phyloP scores from a whole-genome alignment of 2,888 invertebrate genomes.

The Epinotia ramella region DNA sequence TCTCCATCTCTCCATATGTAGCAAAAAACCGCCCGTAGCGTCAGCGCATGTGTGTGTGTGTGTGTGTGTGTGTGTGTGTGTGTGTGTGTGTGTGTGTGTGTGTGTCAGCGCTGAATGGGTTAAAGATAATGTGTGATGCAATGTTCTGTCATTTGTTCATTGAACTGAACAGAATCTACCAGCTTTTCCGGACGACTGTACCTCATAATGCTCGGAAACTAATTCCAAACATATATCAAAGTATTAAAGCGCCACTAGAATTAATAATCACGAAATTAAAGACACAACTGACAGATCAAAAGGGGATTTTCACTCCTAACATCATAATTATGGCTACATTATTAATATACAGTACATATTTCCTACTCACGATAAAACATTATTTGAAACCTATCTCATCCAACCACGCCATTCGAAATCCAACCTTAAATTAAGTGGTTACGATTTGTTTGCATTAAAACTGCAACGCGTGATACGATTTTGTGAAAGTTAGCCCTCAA shows the following conservation, averaged over 20 bases:
- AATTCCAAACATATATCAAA: not conserved
- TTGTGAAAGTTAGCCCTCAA: not conserved
- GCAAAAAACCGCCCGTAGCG: too few relatives aligned
- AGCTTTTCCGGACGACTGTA: slow-evolving; percentile 1
- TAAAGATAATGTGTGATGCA: too few relatives aligned
- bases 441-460: not conserved
- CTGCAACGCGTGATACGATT: not conserved
- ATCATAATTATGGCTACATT: slow-evolving; percentile 36
- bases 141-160: not conserved
- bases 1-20: too few relatives aligned
- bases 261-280: slow-evolving; percentile 58
- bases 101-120: too few relatives aligned
- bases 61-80: too few relatives aligned
- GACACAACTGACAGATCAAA: slow-evolving; percentile 57
- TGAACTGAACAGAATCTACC: not conserved
- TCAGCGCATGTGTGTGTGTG: too few relatives aligned
- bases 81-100: too few relatives aligned
- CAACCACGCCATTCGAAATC: not conserved
- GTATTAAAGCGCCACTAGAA: slow-evolving; percentile 46
- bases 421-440: not conserved
- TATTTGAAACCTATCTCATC: too few relatives aligned
- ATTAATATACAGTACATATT: slow-evolving; percentile 30
- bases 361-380: not conserved
- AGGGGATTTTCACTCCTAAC: slow-evolving; percentile 52
- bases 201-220: slow-evolving; percentile 3